These are phyloP conservation scores for Poecilia latipinna DNA, from an alignment of 2,113 vertebrate species.

Conservation along the genomic window DNA sequence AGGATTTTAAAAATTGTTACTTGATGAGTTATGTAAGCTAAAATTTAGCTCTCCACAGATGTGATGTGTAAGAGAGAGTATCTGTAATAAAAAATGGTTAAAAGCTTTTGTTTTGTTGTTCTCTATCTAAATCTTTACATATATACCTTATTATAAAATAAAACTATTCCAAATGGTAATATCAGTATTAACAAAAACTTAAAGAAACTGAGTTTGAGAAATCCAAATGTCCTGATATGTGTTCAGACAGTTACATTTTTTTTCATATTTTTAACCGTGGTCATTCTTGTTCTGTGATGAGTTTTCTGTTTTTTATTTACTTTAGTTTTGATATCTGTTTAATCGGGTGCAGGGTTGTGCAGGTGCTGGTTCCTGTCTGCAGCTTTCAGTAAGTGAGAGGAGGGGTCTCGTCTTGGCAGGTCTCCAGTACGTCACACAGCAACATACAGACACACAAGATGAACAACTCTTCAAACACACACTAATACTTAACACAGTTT, in stretches of 20 bases:
- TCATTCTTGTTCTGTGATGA: neutral
- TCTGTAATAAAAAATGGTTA: neutral
- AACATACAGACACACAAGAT: neutral
- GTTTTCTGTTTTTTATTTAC: neutral
- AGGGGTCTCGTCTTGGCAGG: no score
- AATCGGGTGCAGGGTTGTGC: no score
- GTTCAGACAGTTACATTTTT: no score
- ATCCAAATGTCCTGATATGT: neutral
- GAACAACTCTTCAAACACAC: neutral
- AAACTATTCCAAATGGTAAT: neutral
- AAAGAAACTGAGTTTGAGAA: neutral
- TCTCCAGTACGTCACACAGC: no score
- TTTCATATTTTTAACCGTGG: no score
- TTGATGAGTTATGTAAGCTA: neutral
- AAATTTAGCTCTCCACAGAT: neutral
- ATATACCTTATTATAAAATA: neutral
- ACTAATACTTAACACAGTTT: neutral
- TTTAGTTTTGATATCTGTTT: neutral
- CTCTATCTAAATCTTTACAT: neutral
- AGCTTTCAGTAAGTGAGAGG: no score
- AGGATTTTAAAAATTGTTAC: neutral
- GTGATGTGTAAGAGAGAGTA: no score
- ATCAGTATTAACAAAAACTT: neutral
- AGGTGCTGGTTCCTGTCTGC: no score
- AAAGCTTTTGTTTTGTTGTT: neutral